Evolutionary conservation across 1,140 invertebrate genomes (phyloP), one percentile per base, ranked within the genome.

Genomic region (Lepidurus couesii): DNA sequence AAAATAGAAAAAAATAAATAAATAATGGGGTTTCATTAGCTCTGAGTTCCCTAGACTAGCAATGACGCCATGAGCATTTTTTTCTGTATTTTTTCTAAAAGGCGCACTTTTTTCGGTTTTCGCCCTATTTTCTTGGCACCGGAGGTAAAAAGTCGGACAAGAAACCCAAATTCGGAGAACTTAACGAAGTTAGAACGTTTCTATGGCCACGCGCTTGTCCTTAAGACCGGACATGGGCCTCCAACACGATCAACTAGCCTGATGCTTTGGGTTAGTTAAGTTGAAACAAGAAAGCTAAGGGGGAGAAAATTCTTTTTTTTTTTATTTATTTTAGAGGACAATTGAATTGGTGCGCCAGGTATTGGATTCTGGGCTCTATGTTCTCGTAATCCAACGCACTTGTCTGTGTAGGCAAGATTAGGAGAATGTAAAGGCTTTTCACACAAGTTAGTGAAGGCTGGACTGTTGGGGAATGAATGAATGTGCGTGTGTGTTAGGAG

Each of bases 141-240:
- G 24, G 34, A 34, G 34, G 34, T 34, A 34, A 34, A 34, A 65
- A 65, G 53, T 65, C 53, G 1, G n/a, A 65, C 53, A 65, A 65
- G 53, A 65, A 65, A 65, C 53, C 53, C 53, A 65, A 65, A 65
- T 65, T 65, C 53, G 53, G 53, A 21, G 53, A 21, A 65, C 53
- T 65, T 65, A 65, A 65, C 53, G 16, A 65, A 65, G 53, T 65
- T 65, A 65, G 53, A 21, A 65, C 53, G 53, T 65, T 65, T 65
- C 53, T 65, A 65, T 65, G 53, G 53, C 53, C 53, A 65, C 53
- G 53, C 53, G 53, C 53, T 65, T 21, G 53, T 65, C 53, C 53
- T 34, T 5, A 65, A 65, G 53, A 65, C 53, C 53, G 53, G 53
- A 65, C 53, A 65, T 65, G 53, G 53, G 21, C 53, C 53, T 65